Evolutionary conservation across 2,888 invertebrate genomes (phyloP).

Genomic region (Scaptomyza cyrtandrae): DNA sequence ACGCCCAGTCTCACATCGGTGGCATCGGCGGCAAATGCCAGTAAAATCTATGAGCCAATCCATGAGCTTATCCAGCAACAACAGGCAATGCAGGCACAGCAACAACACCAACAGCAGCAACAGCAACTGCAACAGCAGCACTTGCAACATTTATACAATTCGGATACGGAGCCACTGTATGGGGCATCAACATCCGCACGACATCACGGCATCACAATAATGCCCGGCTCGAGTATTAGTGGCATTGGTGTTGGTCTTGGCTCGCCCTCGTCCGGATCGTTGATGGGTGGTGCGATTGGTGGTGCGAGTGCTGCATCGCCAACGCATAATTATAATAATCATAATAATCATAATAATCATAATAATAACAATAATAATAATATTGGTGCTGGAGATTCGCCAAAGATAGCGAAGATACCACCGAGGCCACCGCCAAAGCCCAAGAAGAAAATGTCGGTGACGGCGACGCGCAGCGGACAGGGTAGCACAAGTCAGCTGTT

Average conservation of each 20-base stretch:
- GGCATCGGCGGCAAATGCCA: conserved; percentile 66
- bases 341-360: background rate
- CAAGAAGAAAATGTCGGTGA: conserved; percentile 91
- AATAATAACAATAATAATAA: background rate
- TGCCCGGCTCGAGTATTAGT: conserved; percentile 71
- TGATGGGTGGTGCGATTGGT: conserved; percentile 10
- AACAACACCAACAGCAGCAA: conserved; percentile 55
- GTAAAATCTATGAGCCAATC: conserved; percentile 84
- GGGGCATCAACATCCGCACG: conserved; percentile 65
- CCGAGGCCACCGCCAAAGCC: conserved; percentile 93
- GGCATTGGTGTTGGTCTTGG: conserved; percentile 45
- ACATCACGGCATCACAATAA: conserved; percentile 80
- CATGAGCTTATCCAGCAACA: conserved; percentile 81
- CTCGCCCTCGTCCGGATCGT: conserved; percentile 29
- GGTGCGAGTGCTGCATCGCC: conserved; percentile 23
- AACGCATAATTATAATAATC: conserved; percentile 12
- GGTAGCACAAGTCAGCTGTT: conserved; percentile 90
- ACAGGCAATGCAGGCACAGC: conserved; percentile 63
- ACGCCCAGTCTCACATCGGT: conserved; percentile 85
- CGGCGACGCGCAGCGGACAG: conserved; percentile 85
- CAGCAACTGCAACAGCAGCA: conserved; percentile 67
- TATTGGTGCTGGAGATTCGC: conserved; percentile 47
- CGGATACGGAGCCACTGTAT: conserved; percentile 82
- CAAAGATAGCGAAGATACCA: conserved; percentile 88
- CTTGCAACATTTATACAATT: conserved; percentile 54